Conservation (phyloP, 1,140 invertebrate genomes). For the Aethina tumida region DNA sequence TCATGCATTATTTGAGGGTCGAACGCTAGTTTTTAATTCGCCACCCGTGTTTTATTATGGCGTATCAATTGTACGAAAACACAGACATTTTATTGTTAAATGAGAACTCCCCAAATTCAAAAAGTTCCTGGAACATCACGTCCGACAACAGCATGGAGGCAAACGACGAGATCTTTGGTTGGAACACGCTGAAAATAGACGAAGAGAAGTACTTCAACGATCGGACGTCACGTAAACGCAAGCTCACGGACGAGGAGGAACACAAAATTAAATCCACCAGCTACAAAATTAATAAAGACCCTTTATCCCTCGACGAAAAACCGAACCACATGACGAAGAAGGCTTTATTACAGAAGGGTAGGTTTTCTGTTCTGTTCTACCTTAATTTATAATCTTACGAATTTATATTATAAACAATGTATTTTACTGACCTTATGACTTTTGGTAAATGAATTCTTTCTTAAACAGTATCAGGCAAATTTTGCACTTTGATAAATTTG, state of each 20-base stretch:
- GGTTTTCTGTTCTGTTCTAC: no score
- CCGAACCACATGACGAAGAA: conserved; percentile 14
- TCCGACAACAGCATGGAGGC: conserved; percentile 29
- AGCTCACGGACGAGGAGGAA: conserved; percentile 13
- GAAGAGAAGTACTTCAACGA: conserved; percentile 17
- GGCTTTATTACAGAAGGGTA: conserved; percentile 12
- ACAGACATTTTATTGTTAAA: conserved; percentile 25
- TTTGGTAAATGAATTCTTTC: no score
- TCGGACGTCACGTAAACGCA: conserved; percentile 20
- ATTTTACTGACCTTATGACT: no score
- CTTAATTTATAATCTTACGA: no score
- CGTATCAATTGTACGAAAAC: conserved; percentile 32
- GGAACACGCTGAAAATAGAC: conserved; percentile 30
- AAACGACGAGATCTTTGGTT: conserved; percentile 33
- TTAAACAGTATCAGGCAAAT: no score
- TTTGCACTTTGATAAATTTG: no score
- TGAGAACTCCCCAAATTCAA: conserved; percentile 19
- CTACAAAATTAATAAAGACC: conserved; percentile 20
- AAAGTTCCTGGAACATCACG: conserved; percentile 24
- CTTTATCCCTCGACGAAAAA: conserved; percentile 19
- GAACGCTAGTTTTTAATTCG: no score
- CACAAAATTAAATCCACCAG: conserved; percentile 19
- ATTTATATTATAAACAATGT: no score
- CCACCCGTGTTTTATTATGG: conserved; percentile 28
- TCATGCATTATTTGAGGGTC: no score